These are phyloP conservation scores for Oceanites oceanicus DNA, from an alignment of 2,113 vertebrate species.

Conservation along the genomic window DNA sequence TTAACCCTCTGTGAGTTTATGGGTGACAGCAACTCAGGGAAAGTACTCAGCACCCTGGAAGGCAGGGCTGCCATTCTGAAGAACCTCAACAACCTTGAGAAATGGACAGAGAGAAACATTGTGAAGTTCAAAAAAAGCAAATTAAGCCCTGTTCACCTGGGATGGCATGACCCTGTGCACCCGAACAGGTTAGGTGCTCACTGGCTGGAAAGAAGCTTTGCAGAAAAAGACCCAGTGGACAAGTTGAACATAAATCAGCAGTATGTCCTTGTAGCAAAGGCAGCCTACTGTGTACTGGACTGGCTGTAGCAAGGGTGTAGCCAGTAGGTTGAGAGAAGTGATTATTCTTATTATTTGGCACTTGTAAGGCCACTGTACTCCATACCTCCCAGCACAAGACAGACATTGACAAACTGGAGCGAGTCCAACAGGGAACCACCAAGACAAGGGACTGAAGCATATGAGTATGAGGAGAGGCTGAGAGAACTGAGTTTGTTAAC, in stretches of 20 bases:
- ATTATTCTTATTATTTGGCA: not conserved
- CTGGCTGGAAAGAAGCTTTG: not conserved
- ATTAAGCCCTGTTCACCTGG: not conserved
- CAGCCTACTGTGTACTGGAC: not conserved
- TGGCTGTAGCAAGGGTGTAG: not conserved
- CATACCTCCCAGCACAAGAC: not conserved
- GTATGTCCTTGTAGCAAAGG: not conserved
- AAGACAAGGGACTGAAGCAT: not conserved
- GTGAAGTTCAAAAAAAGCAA: not conserved
- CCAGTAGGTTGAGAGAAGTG: not conserved
- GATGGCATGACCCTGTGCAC: not conserved
- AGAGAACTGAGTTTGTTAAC: not conserved
- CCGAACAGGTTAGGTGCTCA: accelerated
- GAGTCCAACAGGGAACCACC: not conserved
- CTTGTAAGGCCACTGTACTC: not conserved
- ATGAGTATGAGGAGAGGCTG: not conserved
- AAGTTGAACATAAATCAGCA: not conserved
- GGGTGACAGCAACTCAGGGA: not conserved
- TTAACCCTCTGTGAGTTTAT: not conserved
- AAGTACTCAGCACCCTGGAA: not conserved
- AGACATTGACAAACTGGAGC: not conserved
- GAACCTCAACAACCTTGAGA: not conserved
- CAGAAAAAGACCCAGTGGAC: not conserved
- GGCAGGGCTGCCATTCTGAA: not conserved
- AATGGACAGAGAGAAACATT: not conserved